These are phyloP conservation scores for Gymnobelideus leadbeateri DNA, from an alignment of 2,113 vertebrate species.

Conservation along the genomic window DNA sequence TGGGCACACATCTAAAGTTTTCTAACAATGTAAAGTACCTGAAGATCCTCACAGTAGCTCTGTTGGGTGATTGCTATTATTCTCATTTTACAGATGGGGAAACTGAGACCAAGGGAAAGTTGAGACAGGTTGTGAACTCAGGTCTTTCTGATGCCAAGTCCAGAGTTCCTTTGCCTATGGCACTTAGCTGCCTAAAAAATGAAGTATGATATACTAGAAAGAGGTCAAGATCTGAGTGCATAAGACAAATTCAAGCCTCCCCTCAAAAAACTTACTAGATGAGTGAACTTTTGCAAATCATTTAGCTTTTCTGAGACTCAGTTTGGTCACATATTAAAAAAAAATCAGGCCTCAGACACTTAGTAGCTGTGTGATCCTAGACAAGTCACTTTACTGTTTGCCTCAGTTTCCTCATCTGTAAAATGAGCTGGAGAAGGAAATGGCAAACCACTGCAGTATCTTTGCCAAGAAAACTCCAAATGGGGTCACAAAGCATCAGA, in stretches of 20 bases:
- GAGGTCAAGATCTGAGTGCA: neutral
- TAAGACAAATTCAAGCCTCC: neutral
- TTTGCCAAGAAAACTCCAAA: too few relatives aligned
- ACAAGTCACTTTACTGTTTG: too few relatives aligned
- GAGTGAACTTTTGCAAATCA: neutral
- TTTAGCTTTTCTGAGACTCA: neutral
- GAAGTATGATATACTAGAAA: neutral
- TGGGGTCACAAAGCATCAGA: too few relatives aligned
- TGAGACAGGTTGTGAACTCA: neutral
- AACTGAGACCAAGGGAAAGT: neutral
- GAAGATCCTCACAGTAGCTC: neutral
- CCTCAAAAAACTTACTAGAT: neutral
- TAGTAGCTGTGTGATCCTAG: neutral
- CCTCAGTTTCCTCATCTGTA: too few relatives aligned
- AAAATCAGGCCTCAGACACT: neutral
- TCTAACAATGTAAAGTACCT: neutral
- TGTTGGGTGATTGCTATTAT: neutral
- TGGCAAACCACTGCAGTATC: too few relatives aligned
- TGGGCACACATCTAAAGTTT: neutral
- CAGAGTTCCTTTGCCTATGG: neutral
- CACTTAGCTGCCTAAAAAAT: neutral
- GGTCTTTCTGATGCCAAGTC: neutral
- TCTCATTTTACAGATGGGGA: neutral
- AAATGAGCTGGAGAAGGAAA: too few relatives aligned
- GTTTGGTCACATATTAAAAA: neutral